These are phyloP conservation scores for Papilio helenus DNA, from an alignment of 1,140 invertebrate species.

Conservation along the genomic window DNA sequence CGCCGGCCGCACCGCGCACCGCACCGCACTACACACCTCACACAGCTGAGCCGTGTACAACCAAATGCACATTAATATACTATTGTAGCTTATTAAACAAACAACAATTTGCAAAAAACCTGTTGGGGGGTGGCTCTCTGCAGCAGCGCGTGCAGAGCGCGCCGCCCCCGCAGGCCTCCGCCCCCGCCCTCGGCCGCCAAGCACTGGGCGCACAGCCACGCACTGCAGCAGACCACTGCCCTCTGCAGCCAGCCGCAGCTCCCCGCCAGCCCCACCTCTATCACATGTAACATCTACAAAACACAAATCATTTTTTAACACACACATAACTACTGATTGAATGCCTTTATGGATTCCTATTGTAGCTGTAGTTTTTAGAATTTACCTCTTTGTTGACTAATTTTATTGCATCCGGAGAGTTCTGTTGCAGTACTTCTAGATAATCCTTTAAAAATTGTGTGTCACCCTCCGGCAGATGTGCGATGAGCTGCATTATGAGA, in stretches of 20 bases:
- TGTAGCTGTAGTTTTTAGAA: not conserved
- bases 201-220: not conserved
- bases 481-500: constrained; percentile 22
- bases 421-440: constrained; percentile 35
- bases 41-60: not conserved
- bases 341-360: not conserved
- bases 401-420: constrained; percentile 16
- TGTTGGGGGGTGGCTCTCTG: constrained; percentile 17
- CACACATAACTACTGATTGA: not conserved
- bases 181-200: not conserved
- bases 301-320: not conserved
- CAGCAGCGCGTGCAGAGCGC: constrained; percentile 29
- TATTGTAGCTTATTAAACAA: too few species aligned
- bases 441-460: constrained; percentile 41
- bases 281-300: not conserved
- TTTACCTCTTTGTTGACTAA: constrained; percentile 40
- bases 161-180: not conserved
- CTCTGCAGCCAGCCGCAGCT: not conserved
- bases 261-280: not conserved
- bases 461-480: constrained; percentile 25
- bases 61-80: too few species aligned
- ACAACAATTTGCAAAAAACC: not conserved
- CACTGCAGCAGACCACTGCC: not conserved
- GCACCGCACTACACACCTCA: not conserved
- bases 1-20: constrained; percentile 27